Evolutionary conservation across 1,140 invertebrate genomes (phyloP).

Genomic region (Euwallacea similis): DNA sequence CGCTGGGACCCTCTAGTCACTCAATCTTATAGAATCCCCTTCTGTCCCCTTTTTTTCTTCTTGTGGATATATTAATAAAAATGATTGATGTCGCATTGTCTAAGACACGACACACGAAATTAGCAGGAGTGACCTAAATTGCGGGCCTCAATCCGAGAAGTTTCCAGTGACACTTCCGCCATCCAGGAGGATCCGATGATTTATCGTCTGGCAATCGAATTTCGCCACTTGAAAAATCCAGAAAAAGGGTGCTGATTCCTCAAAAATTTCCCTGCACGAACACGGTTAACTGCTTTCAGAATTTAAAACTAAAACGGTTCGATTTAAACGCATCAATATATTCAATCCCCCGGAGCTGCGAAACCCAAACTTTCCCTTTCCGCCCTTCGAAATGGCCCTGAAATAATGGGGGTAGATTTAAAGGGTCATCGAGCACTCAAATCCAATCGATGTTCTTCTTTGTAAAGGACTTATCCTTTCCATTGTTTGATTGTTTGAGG

Average conservation of each 20-base stretch:
- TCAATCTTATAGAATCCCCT: no score
- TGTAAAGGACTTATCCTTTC: no score
- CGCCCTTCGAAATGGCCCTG: background rate
- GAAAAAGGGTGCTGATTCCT: no score
- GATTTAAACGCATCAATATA: no score
- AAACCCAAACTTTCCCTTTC: constrained; percentile 1
- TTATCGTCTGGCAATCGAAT: background rate
- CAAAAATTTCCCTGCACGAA: no score
- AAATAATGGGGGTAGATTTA: constrained; percentile 1
- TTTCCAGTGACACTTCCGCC: no score
- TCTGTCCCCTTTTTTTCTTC: background rate
- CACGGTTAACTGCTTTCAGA: no score
- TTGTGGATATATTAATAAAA: constrained; percentile 19
- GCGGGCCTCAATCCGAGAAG: background rate
- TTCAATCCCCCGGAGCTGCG: background rate
- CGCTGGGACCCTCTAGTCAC: no score
- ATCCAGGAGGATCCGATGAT: background rate
- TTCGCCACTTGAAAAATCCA: no score
- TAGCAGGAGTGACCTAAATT: constrained; percentile 6
- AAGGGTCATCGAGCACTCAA: background rate
- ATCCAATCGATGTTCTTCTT: background rate
- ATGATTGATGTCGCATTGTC: constrained; percentile 22
- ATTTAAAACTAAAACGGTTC: no score
- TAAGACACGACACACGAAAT: constrained; percentile 13
- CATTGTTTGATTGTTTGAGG: no score